Conservation (phyloP, 2,797 vertebrate genomes). For the Selene dorsalis region DNA sequence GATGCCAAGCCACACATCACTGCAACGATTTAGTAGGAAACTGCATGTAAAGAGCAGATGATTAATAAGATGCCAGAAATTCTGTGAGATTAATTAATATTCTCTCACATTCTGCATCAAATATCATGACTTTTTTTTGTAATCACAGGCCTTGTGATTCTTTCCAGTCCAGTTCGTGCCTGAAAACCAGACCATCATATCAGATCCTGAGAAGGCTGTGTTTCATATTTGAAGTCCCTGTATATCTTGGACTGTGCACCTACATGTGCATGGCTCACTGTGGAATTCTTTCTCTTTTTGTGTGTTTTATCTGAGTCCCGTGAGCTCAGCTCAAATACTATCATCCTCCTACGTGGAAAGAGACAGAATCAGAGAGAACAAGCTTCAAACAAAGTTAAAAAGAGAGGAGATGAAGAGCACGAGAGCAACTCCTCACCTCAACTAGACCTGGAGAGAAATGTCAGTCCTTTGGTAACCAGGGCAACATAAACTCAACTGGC, state of each 20-base stretch:
- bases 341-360: slow-evolving; percentile 12
- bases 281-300: slow-evolving; percentile 34
- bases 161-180: not conserved
- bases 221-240: slow-evolving; percentile 44
- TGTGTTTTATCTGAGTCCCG: slow-evolving; percentile 44
- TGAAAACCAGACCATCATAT: slow-evolving; percentile 11
- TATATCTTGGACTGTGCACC: slow-evolving; percentile 42
- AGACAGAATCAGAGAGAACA: slow-evolving; percentile 18
- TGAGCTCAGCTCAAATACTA: slow-evolving; percentile 47
- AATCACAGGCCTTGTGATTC: slow-evolving; percentile 2
- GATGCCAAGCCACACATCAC: slow-evolving; percentile 7
- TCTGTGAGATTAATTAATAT: not conserved
- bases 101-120: not conserved
- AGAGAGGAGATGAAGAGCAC: slow-evolving; percentile 17
- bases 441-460: slow-evolving; percentile 14
- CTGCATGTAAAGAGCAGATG: not conserved
- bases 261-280: slow-evolving; percentile 24
- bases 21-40: not conserved
- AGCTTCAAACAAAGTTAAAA: slow-evolving; percentile 15
- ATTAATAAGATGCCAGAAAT: not conserved
- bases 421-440: slow-evolving; percentile 16
- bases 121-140: not conserved
- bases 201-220: slow-evolving; percentile 21
- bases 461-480: not conserved
- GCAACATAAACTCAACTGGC: slow-evolving; percentile 21